Evolutionary conservation across 2,113 vertebrate species (phyloP).

Genomic region (Hypanus sabinus): DNA sequence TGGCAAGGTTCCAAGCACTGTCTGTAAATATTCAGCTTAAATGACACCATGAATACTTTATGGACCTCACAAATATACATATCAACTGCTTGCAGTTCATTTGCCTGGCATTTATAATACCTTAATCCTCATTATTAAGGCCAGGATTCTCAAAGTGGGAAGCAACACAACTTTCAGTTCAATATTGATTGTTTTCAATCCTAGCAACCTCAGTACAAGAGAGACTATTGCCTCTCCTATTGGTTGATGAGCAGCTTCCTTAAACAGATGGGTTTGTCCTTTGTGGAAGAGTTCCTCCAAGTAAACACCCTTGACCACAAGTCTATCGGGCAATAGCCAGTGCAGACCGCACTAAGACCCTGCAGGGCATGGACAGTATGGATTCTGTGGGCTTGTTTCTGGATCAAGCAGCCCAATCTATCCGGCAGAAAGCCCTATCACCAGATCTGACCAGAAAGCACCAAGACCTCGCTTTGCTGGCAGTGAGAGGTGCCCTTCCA

Average conservation of each 20-base stretch:
- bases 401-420: too few species aligned
- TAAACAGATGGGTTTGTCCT: too few species aligned
- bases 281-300: too few species aligned
- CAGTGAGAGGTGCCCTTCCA: too few species aligned
- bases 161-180: not conserved
- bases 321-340: too few species aligned
- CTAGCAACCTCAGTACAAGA: not conserved
- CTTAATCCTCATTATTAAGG: constrained; percentile 23
- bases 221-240: not conserved
- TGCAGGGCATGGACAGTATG: too few species aligned
- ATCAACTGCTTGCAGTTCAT: constrained; percentile 27
- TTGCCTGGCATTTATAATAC: not conserved
- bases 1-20: constrained; percentile 15
- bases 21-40: constrained; percentile 24
- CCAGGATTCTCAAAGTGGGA: not conserved
- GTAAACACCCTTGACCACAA: too few species aligned
- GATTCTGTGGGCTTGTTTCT: too few species aligned
- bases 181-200: not conserved
- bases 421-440: too few species aligned
- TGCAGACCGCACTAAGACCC: too few species aligned
- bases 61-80: constrained; percentile 6
- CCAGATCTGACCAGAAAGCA: too few species aligned
- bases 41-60: constrained; percentile 15
- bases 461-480: too few species aligned
- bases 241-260: not conserved